Conservation (phyloP, 1,140 invertebrate species). For the Eriosoma lanigerum region DNA sequence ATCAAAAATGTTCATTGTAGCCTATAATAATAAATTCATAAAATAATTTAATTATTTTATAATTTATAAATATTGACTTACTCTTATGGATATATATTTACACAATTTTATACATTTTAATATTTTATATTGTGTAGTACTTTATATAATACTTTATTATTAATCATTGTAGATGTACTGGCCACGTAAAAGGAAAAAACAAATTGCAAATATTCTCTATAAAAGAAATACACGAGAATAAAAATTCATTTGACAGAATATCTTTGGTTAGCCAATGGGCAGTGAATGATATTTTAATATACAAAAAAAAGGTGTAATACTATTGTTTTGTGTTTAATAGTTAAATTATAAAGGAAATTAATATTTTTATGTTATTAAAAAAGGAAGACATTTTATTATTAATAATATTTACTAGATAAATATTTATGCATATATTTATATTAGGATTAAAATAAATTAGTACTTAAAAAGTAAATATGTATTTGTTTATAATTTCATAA, state of each 20-base stretch:
- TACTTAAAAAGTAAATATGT: neutral
- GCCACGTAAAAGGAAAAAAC: slow-evolving; percentile 28
- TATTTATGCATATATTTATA: neutral
- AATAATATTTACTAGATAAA: neutral
- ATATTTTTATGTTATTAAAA: no score
- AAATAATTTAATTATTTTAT: no score
- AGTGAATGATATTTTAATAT: slow-evolving; percentile 29
- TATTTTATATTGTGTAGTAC: no score
- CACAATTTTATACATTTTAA: no score
- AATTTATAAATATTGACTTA: no score
- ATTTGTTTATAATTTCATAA: slow-evolving; percentile 54
- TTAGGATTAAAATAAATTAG: neutral
- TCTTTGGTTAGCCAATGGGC: slow-evolving; percentile 37
- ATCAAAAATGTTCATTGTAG: no score
- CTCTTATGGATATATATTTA: no score
- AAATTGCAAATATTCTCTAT: slow-evolving; percentile 34
- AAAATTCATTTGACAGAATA: slow-evolving; percentile 19
- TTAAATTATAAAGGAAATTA: neutral
- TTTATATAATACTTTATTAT: no score
- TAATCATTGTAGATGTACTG: slow-evolving; percentile 46
- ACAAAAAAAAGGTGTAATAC: neutral
- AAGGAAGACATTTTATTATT: no score
- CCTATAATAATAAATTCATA: no score
- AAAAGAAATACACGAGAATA: slow-evolving; percentile 2
- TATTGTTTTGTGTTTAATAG: neutral